Base-by-base conservation (phyloP, 2,888 invertebrate species). In the Pristionchus japonicus region DNA sequence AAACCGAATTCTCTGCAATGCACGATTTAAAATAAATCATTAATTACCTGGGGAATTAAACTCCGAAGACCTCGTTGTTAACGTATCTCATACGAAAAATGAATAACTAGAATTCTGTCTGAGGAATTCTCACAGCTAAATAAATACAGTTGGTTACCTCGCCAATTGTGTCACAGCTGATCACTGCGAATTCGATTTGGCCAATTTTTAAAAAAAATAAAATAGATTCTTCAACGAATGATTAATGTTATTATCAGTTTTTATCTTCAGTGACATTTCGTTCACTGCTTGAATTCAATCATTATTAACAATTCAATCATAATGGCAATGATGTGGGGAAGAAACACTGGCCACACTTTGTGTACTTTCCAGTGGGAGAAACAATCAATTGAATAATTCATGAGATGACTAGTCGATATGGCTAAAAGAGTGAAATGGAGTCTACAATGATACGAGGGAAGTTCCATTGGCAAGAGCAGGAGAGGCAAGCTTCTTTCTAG, bases 281-380 rank as follows among this genome's bases (percentile, higher is more conserved):
- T 74, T 40, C 4, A 74, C 74, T 74, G 74, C 40, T 74, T 27
- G 23, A 74, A 74, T 31, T 67, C 74, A 74, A 40, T 67, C 67
- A 67, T 74, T 74, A 74, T 74, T 74, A 74, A 74, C 74, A 74
- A 74, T 74, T 74, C 37, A 74, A 4, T 74, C 40, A 74, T 74
- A 74, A 40, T 82, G 52, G 82, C 82, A 82, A 47, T 52, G 47
- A 49, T 82, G 49, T 49, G 49, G 34, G 49, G n/a, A n/a, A n/a
- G n/a, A n/a, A n/a, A n/a, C n/a, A 82, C 47, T 52, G 82, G 52
- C 27, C n/a, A 49, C 82, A 52, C 52, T 82, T 31, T 43, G 47
- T 82, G 49, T 49, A 49, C 49, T 52, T 34, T 34, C 49, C 49
- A 82, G 82, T 82, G 31, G 31, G 23, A 31, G 40, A 47, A 82